Evolutionary conservation across 1,140 invertebrate genomes (phyloP).

Genomic region (Platyscapa corneri): DNA sequence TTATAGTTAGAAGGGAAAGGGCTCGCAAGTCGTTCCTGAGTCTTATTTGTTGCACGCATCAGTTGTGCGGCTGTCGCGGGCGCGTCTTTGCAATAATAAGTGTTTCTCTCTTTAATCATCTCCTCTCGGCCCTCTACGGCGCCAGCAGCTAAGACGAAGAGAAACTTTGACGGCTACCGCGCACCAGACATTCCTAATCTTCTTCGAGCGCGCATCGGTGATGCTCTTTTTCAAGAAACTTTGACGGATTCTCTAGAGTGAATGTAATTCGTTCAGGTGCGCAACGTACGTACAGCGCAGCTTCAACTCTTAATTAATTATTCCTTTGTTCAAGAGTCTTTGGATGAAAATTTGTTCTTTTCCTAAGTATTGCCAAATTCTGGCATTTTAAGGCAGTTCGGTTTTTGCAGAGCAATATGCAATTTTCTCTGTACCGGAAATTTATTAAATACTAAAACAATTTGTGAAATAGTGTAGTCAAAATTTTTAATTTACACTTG

Average conservation of each 20-base stretch:
- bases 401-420: no score
- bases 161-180: background rate
- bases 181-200: background rate
- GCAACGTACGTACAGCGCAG: background rate
- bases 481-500: no score
- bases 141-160: background rate
- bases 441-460: no score
- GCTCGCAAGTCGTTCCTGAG: background rate
- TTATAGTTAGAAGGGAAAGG: no score
- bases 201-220: background rate
- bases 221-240: no score
- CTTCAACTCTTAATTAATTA: background rate
- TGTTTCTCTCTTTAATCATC: background rate
- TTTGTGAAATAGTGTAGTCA: no score
- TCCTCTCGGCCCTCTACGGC: no score
- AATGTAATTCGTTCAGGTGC: background rate
- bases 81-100: background rate
- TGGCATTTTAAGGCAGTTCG: no score
- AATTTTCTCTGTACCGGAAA: no score
- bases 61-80: no score
- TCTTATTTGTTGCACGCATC: background rate
- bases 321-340: background rate
- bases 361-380: background rate
- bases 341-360: background rate
- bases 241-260: background rate